Percentiles rank a stretch among this genome's conserved stretches.
Evolutionary conservation across 2,888 invertebrate genomes (phyloP).

Genomic region (Orthonevra nobilis): DNA sequence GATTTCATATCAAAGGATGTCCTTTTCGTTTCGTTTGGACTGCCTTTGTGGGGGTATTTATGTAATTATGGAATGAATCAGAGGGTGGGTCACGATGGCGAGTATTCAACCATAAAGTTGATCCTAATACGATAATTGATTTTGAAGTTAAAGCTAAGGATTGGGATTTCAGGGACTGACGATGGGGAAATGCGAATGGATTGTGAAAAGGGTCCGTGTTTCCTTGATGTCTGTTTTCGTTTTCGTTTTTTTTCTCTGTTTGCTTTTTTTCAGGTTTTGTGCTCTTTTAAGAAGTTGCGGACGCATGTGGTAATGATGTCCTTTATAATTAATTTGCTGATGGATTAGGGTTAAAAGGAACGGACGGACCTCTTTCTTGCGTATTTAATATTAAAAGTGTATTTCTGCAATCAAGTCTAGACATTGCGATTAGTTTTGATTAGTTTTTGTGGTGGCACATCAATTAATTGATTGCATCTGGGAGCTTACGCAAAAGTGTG

Average conservation of each 20-base stretch:
- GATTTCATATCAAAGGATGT: conserved; percentile 52
- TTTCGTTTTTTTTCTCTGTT: not conserved
- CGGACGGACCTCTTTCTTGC: too few relatives aligned
- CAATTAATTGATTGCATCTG: too few relatives aligned
- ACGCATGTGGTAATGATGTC: conserved; percentile 28
- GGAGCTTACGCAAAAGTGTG: too few relatives aligned
- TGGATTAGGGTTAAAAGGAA: conserved; percentile 7
- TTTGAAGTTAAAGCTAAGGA: conserved; percentile 59
- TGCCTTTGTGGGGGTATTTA: conserved; percentile 38
- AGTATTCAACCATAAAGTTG: conserved; percentile 57
- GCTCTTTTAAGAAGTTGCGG: too few relatives aligned
- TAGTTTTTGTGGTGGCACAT: too few relatives aligned
- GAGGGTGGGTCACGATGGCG: conserved; percentile 45
- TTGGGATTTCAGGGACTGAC: too few relatives aligned
- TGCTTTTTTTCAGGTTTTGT: not conserved
- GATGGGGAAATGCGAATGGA: too few relatives aligned
- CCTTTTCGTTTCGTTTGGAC: not conserved
- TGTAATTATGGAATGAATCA: conserved; percentile 64
- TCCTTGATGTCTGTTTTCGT: too few relatives aligned
- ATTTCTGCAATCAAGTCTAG: conserved; percentile 7
- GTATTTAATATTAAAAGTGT: too few relatives aligned
- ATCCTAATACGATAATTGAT: conserved; percentile 69
- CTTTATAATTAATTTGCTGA: conserved; percentile 39
- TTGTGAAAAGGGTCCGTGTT: too few relatives aligned
- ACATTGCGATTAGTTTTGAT: not conserved